A percentile compares a stretch with the other conserved stretches of the same genome.
Evolutionary conservation across 2,888 invertebrate species (phyloP).

Genomic region (Oscheius myriophilus): DNA sequence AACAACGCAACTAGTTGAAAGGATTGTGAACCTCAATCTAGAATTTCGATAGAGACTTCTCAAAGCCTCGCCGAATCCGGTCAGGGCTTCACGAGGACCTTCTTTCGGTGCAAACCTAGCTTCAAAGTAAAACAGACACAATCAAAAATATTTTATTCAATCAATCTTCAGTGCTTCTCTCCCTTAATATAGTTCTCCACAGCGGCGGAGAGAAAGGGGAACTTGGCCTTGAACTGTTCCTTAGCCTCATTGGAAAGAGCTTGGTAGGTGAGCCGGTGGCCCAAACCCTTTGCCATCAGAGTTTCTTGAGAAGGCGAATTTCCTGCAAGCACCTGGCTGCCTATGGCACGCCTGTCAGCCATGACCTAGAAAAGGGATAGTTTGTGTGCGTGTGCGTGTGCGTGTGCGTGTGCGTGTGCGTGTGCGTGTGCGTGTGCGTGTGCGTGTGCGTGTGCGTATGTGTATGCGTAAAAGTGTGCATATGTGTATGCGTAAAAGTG

Average conservation of each 20-base stretch:
- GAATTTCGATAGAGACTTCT: too few species aligned
- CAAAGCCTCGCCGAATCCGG: too few species aligned
- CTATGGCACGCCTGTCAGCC: conserved; percentile 59
- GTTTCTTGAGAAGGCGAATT: conserved; percentile 61
- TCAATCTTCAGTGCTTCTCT: too few species aligned
- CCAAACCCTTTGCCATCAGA: conserved; percentile 49
- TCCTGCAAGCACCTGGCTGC: conserved; percentile 56
- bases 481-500: too few species aligned
- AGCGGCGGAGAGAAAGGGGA: conserved; percentile 66
- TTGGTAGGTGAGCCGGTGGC: conserved; percentile 53
- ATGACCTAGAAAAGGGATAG: conserved; percentile 39
- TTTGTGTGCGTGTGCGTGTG: background rate
- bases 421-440: too few species aligned
- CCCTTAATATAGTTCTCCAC: background rate
- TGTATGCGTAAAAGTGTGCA: too few species aligned
- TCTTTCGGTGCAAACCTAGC: conserved; percentile 32
- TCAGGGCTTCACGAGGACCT: too few species aligned
- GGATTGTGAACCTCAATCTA: too few species aligned
- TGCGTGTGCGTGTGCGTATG: too few species aligned
- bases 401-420: too few species aligned
- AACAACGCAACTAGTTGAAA: too few species aligned
- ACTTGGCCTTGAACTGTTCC: conserved; percentile 53
- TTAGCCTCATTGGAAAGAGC: conserved; percentile 61
- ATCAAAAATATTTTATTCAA: background rate
- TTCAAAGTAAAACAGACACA: conserved; percentile 72